Evolutionary conservation across 2,888 invertebrate genomes (phyloP), one percentile per base, ranked within the genome.

Genomic region (Lasioglossum figueresi): DNA sequence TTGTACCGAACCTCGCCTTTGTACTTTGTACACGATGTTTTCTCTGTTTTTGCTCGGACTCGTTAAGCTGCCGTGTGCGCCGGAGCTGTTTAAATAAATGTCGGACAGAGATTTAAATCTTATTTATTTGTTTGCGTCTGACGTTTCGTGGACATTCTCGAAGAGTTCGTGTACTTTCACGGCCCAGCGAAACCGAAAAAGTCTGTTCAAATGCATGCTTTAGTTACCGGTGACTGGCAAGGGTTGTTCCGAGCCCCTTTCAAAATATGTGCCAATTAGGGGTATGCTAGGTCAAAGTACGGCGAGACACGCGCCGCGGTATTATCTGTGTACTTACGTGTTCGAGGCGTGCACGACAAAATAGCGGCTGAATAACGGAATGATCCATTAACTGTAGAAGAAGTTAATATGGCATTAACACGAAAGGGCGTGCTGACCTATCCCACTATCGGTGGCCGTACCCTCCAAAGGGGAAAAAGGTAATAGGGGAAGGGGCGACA

Each of bases 351-450:
- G 87, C 79, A 79, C 89, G 80, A 76, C 82, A 83, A 80, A 87
- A 86, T 83, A 86, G 76, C 82, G 66, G 70, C 56, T 70, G 88
- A 88, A 86, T 88, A 89, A 88, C 84, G 82, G 88, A 88, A 90
- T 86, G 89, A 91, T 90, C 91, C 91, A 91, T 91, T 91, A 90
- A 88, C 85, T 79, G 80, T 88, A 76, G 88, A 82, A 90, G 86
- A 90, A 85, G 87, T 85, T 91, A 91, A 91, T 91, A 89, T 88
- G 89, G 88, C 83, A 89, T 90, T 91, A 91, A 86, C 91, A 90
- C 91, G 68, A 91, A 89, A 89, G 91, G 90, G 90, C 91, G 91
- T 87, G 90, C 91, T 91, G 91, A 91, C 91, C 91, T 91, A 91
- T 91, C 91, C 91, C 85, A 91, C 90, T 85, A 34, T 75, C 85